Evolutionary conservation across 2,113 vertebrate species (phyloP).

Genomic region (Vidua macroura): DNA sequence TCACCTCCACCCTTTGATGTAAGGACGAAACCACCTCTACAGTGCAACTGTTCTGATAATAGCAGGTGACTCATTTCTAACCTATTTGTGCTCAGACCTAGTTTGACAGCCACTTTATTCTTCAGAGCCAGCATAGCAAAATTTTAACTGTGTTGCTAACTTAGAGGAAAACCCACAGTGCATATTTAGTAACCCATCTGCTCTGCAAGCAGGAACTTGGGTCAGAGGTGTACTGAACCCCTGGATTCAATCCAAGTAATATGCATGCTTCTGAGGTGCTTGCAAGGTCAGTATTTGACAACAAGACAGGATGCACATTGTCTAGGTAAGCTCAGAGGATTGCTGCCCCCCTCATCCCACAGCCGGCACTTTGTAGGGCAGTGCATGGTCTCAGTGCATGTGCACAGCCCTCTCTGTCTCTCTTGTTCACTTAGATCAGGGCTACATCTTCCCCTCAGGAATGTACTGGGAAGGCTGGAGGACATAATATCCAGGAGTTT

Average conservation of each 20-base stretch:
- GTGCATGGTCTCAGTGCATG: neutral
- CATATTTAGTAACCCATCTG: neutral
- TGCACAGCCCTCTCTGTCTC: neutral
- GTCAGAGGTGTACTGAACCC: neutral
- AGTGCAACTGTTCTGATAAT: neutral
- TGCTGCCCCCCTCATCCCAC: neutral
- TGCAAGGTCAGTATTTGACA: neutral
- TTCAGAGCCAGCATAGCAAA: neutral
- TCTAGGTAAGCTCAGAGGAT: neutral
- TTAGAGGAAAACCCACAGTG: neutral
- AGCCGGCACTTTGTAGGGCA: neutral
- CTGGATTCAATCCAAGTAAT: neutral
- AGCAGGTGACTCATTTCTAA: conserved; percentile 27
- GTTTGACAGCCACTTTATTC: conserved; percentile 11
- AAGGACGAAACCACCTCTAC: neutral
- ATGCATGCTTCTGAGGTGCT: neutral
- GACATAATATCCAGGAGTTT: neutral
- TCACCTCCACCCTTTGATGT: neutral
- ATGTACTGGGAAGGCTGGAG: neutral
- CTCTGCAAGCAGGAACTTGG: neutral
- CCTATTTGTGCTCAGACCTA: conserved; percentile 35
- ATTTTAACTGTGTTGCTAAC: conserved; percentile 1
- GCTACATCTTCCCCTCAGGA: neutral
- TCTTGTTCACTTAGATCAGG: neutral
- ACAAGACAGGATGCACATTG: neutral